phyloP scores from a whole-genome alignment of 2,888 invertebrate genomes.

The Steinernema hermaphroditum region DNA sequence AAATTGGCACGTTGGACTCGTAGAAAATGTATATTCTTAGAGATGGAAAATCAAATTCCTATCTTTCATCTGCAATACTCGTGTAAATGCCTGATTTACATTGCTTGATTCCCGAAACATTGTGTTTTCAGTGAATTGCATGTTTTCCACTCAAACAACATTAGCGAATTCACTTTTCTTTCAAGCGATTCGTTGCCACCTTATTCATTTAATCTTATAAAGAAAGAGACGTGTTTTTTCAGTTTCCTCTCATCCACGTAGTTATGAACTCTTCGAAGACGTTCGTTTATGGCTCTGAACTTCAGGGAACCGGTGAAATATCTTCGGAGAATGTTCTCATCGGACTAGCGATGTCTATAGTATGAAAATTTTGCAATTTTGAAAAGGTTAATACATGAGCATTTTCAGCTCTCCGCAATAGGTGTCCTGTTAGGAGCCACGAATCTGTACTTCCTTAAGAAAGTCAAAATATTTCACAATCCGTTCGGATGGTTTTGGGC shows the following conservation, averaged over 20 bases:
- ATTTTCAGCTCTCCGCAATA: not conserved
- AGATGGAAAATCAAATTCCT: too few relatives aligned
- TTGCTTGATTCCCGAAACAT: too few relatives aligned
- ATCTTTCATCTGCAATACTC: too few relatives aligned
- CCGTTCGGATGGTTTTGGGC: constrained; percentile 3
- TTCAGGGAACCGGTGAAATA: not conserved
- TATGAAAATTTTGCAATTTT: not conserved
- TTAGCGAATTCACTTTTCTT: too few relatives aligned
- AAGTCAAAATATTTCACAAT: not conserved
- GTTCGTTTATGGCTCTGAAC: not conserved
- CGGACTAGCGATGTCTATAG: not conserved
- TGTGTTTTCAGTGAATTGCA: too few relatives aligned
- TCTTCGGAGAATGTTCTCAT: not conserved
- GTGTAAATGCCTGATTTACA: too few relatives aligned
- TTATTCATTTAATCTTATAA: too few relatives aligned
- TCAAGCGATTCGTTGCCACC: too few relatives aligned
- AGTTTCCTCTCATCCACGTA: not conserved
- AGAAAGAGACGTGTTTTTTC: not conserved
- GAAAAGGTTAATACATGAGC: not conserved
- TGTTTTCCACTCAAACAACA: too few relatives aligned
- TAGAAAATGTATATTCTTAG: too few relatives aligned
- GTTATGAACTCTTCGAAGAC: not conserved
- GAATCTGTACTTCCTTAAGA: not conserved
- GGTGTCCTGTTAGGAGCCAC: not conserved
- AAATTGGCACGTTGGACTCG: too few relatives aligned